Base-by-base conservation (phyloP, 1,140 invertebrate genomes). In the Halyomorpha halys region DNA sequence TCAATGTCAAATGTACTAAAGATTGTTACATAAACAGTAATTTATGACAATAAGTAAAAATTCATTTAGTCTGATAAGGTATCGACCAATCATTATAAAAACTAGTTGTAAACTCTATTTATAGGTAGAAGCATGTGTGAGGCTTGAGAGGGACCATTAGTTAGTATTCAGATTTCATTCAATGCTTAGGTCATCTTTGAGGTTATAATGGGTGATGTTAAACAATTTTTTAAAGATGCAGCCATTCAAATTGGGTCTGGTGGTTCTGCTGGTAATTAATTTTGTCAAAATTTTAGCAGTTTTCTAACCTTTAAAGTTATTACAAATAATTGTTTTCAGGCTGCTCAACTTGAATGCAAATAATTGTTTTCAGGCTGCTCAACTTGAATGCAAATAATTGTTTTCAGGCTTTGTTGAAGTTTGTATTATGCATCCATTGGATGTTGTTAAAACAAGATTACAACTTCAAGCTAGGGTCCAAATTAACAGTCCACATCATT, bases 341-440 rank as follows among this genome's bases (percentile, higher is more conserved):
- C 67, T 94, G n/a, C n/a, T n/a, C n/a, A n/a, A n/a, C n/a, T n/a
- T n/a, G n/a, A n/a, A n/a, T n/a, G n/a, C n/a, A n/a, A n/a, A n/a
- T n/a, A n/a, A n/a, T n/a, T n/a, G n/a, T n/a, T n/a, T n/a, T n/a
- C n/a, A n/a, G n/a, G n/a, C n/a, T n/a, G n/a, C n/a, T n/a, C n/a
- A n/a, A n/a, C n/a, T n/a, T n/a, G n/a, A n/a, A n/a, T n/a, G n/a
- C 11, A 21, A 21, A 14, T 39, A 27, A 65, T 68, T 60, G 66
- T 67, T 39, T 39, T 72, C 76, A 74, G 82, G 91, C 67, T 94
- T 96, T 76, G 82, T 94, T 16, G 94, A 97, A 82, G 90, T 95
- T 59, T 94, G 89, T 72, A 86, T 96, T 63, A 96, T 97, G 93
- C 91, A 96, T 78, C 94, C 93, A 2, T 78, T 96, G 72, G 93